Evolutionary conservation across 35 echinoderm and acorn worm species (phyloP).

Genomic region (Ptychodera flava): DNA sequence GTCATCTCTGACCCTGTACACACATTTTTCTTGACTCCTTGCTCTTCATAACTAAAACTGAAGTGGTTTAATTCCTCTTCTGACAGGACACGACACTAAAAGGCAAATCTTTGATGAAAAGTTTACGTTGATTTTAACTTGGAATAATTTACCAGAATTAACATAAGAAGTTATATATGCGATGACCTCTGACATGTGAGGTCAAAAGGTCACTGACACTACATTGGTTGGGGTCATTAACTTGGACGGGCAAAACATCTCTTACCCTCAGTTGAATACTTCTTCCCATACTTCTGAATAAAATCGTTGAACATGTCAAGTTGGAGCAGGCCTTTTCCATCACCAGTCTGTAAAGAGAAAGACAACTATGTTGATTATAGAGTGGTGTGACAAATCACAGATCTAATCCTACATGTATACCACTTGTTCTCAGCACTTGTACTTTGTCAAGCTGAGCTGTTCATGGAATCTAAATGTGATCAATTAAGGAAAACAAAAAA

Average conservation of each 20-base stretch:
- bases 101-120: not conserved
- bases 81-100: not conserved
- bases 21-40: too few relatives aligned
- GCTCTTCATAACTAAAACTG: too few relatives aligned
- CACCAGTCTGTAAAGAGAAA: not conserved
- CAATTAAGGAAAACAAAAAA: not conserved
- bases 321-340: not conserved
- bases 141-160: not conserved
- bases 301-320: not conserved
- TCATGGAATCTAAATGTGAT: not conserved
- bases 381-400: too few relatives aligned
- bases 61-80: not conserved
- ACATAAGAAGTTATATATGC: not conserved
- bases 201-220: not conserved
- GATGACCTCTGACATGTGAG: not conserved
- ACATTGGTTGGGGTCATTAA: not conserved
- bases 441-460: not conserved
- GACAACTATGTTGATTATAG: not conserved
- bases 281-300: not conserved
- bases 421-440: too few relatives aligned
- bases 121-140: not conserved
- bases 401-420: too few relatives aligned
- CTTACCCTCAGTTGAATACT: not conserved
- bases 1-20: too few relatives aligned
- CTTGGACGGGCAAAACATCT: not conserved